Percentiles rank a stretch among this genome's conserved stretches.
Evolutionary conservation across 2,797 vertebrate genomes (phyloP).

Genomic region (Lerista edwardsae): DNA sequence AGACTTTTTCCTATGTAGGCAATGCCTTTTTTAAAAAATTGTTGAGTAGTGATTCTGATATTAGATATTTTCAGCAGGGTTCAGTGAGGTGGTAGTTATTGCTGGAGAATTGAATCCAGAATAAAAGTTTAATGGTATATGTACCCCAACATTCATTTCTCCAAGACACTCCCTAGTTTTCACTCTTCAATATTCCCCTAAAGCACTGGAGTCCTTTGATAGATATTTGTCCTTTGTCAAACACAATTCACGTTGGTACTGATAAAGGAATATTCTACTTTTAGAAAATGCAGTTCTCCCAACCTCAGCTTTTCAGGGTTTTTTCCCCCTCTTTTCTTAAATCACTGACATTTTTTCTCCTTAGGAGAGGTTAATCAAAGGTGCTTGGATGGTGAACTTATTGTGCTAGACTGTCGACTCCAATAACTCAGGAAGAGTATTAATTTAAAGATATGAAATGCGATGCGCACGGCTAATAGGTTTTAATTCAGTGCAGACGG

Average conservation of each 20-base stretch:
- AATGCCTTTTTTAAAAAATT: too few species aligned
- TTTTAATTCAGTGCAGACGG: constrained; percentile 8
- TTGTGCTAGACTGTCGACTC: constrained; percentile 11
- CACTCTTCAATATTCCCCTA: not conserved
- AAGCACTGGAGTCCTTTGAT: not conserved
- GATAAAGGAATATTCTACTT: not conserved
- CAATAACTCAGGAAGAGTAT: constrained; percentile 13
- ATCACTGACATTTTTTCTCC: not conserved
- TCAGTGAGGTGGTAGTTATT: not conserved
- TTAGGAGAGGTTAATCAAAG: not conserved
- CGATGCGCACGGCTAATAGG: constrained; percentile 33
- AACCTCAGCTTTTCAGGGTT: not conserved
- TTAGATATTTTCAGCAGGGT: not conserved
- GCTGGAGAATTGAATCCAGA: not conserved
- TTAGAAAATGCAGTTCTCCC: constrained; percentile 3
- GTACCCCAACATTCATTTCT: not conserved
- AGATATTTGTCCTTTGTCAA: not conserved
- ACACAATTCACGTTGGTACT: not conserved
- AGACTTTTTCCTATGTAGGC: too few species aligned
- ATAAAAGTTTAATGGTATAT: not conserved
- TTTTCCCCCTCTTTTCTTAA: not conserved
- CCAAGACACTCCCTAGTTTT: not conserved
- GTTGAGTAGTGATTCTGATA: not conserved
- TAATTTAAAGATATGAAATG: constrained; percentile 19
- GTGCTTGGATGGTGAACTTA: not conserved